A percentile compares a stretch with the other conserved stretches of the same genome.
Conservation (phyloP, 2,113 vertebrate genomes). For the Martes martes region DNA sequence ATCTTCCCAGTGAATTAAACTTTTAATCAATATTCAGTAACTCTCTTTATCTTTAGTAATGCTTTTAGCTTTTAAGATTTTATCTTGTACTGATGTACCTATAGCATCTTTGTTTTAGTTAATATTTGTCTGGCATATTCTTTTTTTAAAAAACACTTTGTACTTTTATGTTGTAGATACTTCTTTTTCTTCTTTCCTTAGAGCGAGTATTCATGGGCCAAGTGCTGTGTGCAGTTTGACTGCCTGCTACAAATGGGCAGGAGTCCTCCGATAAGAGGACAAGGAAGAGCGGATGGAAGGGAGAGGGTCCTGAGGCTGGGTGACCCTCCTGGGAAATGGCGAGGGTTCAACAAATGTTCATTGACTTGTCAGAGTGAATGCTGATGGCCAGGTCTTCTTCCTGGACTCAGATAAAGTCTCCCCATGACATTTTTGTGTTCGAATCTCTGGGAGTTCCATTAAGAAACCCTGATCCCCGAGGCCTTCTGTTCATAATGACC, state of each 20-base stretch:
- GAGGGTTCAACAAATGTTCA: background rate
- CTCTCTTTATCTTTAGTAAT: background rate
- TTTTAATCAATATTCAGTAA: background rate
- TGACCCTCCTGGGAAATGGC: background rate
- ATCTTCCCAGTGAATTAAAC: background rate
- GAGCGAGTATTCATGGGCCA: background rate
- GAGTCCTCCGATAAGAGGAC: background rate
- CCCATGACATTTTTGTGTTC: background rate
- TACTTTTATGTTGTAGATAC: background rate
- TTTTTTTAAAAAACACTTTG: background rate
- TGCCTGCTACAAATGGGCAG: background rate
- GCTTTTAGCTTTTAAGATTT: background rate
- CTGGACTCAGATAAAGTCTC: background rate
- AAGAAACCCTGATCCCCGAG: background rate
- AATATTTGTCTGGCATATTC: background rate
- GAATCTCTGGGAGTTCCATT: background rate
- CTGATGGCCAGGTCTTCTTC: background rate
- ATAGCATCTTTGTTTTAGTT: background rate
- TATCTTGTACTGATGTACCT: background rate
- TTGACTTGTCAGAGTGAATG: background rate
- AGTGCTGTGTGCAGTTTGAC: background rate
- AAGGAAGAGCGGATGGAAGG: background rate
- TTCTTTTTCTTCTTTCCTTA: background rate
- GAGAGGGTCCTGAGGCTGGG: rapidly evolving
- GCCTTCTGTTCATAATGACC: background rate